Conservation (phyloP, 1,140 invertebrate species). For the Bombyx mandarina region DNA sequence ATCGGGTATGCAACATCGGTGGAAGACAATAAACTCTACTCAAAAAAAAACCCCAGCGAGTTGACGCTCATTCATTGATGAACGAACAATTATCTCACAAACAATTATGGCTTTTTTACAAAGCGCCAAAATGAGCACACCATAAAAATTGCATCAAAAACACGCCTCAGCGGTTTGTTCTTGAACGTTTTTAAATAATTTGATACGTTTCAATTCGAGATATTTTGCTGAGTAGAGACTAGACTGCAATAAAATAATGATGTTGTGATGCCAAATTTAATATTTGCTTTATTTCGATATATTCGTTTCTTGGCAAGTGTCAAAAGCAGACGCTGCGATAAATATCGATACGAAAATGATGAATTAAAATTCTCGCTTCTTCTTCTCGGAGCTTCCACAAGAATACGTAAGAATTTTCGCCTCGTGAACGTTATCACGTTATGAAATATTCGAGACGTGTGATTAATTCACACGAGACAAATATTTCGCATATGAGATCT, state of each 20-base stretch:
- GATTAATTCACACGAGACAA: constrained; percentile 52
- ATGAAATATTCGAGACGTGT: constrained; percentile 47
- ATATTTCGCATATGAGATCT: constrained; percentile 35
- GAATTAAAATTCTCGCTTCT: constrained; percentile 33
- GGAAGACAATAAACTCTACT: too few relatives aligned
- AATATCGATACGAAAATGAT: background rate
- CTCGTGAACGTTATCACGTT: constrained; percentile 21
- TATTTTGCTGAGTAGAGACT: constrained; percentile 16
- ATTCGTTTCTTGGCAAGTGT: constrained; percentile 11
- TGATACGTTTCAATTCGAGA: constrained; percentile 32
- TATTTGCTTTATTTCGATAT: constrained; percentile 21
- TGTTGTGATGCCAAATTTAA: constrained; percentile 22
- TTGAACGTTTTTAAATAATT: constrained; percentile 41
- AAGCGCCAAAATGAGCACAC: constrained; percentile 14
- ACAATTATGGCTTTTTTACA: too few relatives aligned
- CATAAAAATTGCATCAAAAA: constrained; percentile 47
- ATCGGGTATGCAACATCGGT: too few relatives aligned
- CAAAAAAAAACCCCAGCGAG: too few relatives aligned
- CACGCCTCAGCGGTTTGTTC: constrained; percentile 17
- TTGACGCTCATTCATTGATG: too few relatives aligned
- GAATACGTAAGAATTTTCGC: constrained; percentile 27
- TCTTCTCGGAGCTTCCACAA: constrained; percentile 20
- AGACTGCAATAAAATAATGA: constrained; percentile 35
- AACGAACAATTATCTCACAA: too few relatives aligned
- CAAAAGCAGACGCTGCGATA: background rate